Evolutionary conservation across 2,113 vertebrate genomes (phyloP), one percentile per base, ranked within the genome.

Genomic region (Plectropomus leopardus): DNA sequence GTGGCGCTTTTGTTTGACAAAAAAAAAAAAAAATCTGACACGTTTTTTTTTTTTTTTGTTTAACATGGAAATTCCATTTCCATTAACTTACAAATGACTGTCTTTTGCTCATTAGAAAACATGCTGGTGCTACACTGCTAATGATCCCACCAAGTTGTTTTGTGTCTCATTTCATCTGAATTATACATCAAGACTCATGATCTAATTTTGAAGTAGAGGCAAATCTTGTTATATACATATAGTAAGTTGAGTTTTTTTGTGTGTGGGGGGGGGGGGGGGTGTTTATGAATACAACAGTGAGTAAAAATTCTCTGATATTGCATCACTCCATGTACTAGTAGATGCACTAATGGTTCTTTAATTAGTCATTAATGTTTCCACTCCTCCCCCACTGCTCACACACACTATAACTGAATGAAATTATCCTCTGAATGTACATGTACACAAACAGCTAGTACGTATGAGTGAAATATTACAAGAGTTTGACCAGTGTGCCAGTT

Each of bases 41-140:
- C n/a, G n/a, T n/a, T n/a, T n/a, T 65, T 76, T 90, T 72, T 59
- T 26, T 36, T 48, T 58, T 72, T 59, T 34, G 57, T 55, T 94
- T 88, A 57, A 86, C 67, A 80, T 85, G 78, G 76, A 80, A 88
- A 93, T 80, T 84, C 51, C 36, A 72, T 83, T 90, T 91, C 83
- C 76, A 88, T 91, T 91, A 88, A 84, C 77, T 85, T 84, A 83
- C 84, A 94, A 92, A 94, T 90, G 86, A 87, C 42, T 82, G 45
- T 84, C 57, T 87, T 85, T 78, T 84, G 47, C 57, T 91, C 88
- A 90, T 91, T 92, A 92, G 76, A 76, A 48, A 72, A 57, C 51
- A 59, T 6, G 66, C 21, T 34, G 36, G 47, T 44, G 10, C 44
- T 44, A 47, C 63, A 74, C 24, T 72, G 70, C 48, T 85, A 90